A percentile compares a stretch with the other conserved stretches of the same genome.
These are phyloP conservation scores for Cataglyphis altisquamis DNA, from an alignment of 2,888 invertebrate genomes.

Conservation along the genomic window DNA sequence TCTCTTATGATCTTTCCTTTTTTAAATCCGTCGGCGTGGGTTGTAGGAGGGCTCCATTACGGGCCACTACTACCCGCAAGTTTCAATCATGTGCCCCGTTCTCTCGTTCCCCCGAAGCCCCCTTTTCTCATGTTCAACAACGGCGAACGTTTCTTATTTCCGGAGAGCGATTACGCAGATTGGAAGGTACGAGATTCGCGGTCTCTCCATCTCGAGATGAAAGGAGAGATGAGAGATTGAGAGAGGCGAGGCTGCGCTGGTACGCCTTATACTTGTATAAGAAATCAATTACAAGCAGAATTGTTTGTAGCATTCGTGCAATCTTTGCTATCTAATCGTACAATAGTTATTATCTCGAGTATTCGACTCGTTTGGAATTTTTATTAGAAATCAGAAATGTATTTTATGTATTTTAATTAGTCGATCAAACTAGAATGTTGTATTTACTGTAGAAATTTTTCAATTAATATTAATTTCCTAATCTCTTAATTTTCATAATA, in stretches of 20 bases:
- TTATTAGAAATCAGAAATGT: constrained; percentile 14
- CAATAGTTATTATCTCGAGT: constrained; percentile 68
- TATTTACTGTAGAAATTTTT: background rate
- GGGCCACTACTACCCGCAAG: constrained; percentile 29
- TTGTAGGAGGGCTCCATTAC: constrained; percentile 65
- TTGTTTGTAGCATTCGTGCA: constrained; percentile 23
- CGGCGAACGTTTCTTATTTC: constrained; percentile 73
- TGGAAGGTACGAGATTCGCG: constrained; percentile 73
- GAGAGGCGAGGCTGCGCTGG: constrained; percentile 33
- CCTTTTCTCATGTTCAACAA: constrained; percentile 30
- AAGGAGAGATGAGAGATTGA: constrained; percentile 68
- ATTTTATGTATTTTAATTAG: background rate
- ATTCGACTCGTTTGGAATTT: constrained; percentile 9
- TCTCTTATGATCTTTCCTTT: constrained; percentile 19
- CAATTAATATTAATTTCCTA: background rate
- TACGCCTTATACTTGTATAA: constrained; percentile 36
- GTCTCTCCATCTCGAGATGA: constrained; percentile 36
- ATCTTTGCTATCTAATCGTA: background rate
- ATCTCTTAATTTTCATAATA: background rate
- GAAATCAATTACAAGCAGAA: constrained; percentile 60
- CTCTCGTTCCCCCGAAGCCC: constrained; percentile 7
- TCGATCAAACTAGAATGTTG: background rate
- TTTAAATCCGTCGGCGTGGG: background rate
- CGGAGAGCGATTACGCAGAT: constrained; percentile 76
- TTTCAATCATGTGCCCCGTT: constrained; percentile 54